These are phyloP conservation scores for Danio aesculapii DNA, from an alignment of 2,797 vertebrate species.

Conservation along the genomic window DNA sequence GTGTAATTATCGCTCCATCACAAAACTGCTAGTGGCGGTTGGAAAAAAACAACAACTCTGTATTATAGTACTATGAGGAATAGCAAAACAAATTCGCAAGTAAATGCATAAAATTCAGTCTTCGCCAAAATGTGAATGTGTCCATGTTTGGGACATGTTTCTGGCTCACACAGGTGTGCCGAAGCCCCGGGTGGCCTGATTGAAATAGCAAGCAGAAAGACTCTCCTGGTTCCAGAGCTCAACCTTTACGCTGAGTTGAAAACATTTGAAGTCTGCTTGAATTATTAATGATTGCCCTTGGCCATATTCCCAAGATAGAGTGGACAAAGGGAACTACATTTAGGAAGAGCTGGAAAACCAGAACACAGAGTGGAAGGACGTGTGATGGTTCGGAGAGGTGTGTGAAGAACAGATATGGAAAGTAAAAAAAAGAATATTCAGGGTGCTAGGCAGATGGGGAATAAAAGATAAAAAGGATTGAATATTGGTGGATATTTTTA, in stretches of 20 bases:
- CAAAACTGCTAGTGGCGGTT: constrained; percentile 35
- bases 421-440: neutral
- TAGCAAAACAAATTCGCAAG: neutral
- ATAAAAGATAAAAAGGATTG: neutral
- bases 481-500: neutral
- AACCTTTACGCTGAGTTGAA: constrained; percentile 41
- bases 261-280: constrained; percentile 45
- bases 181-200: constrained; percentile 10
- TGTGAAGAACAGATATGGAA: constrained; percentile 13
- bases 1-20: constrained; percentile 36
- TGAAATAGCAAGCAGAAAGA: constrained; percentile 37
- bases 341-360: constrained; percentile 7
- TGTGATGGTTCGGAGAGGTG: neutral
- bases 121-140: neutral
- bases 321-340: constrained; percentile 39
- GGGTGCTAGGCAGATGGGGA: neutral
- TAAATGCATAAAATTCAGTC: neutral
- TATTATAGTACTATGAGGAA: neutral
- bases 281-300: constrained; percentile 47
- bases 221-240: constrained; percentile 34
- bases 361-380: constrained; percentile 8
- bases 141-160: neutral
- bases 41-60: neutral
- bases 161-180: constrained; percentile 22
- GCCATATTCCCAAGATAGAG: constrained; percentile 46